Evolutionary conservation across 1,140 invertebrate species (phyloP).

Genomic region (Lineus longissimus): DNA sequence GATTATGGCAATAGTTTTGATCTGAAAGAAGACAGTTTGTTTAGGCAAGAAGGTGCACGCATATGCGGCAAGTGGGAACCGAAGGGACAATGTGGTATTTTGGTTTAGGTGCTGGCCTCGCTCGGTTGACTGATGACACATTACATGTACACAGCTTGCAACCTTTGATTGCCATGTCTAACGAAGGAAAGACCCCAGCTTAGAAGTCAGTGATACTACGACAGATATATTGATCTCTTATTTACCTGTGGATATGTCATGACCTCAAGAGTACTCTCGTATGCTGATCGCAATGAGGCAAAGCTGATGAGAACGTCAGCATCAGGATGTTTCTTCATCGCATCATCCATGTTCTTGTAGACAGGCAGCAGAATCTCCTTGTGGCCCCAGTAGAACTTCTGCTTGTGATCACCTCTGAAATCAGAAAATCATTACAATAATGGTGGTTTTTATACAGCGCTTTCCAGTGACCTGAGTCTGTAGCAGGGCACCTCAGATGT

Average conservation of each 20-base stretch:
- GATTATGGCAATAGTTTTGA: constrained; percentile 96
- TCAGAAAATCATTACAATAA: too few species aligned
- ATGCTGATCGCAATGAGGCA: constrained; percentile 94
- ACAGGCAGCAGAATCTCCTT: constrained; percentile 93
- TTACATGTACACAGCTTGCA: too few species aligned
- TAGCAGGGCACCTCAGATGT: too few species aligned
- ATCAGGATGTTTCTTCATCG: constrained; percentile 90
- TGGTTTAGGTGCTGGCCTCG: background rate
- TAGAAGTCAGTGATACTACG: too few species aligned
- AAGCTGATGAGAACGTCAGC: constrained; percentile 98
- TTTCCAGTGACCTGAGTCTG: too few species aligned
- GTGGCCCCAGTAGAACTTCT: constrained; percentile 99
- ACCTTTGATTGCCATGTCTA: too few species aligned
- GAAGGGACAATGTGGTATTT: too few species aligned
- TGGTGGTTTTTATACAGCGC: too few species aligned
- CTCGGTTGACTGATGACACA: background rate
- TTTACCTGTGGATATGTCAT: constrained; percentile 79
- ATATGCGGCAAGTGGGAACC: too few species aligned
- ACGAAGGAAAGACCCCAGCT: too few species aligned
- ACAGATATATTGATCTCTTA: too few species aligned
- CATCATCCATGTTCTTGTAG: constrained; percentile 96
- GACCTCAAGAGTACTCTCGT: constrained; percentile 93
- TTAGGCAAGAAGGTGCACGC: too few species aligned
- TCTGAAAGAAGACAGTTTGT: constrained; percentile 55
- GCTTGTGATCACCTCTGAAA: constrained; percentile 95